Evolutionary conservation across 2,888 invertebrate genomes (phyloP), one percentile per base, ranked within the genome.

Genomic region (Chamaedrilus cognettii): DNA sequence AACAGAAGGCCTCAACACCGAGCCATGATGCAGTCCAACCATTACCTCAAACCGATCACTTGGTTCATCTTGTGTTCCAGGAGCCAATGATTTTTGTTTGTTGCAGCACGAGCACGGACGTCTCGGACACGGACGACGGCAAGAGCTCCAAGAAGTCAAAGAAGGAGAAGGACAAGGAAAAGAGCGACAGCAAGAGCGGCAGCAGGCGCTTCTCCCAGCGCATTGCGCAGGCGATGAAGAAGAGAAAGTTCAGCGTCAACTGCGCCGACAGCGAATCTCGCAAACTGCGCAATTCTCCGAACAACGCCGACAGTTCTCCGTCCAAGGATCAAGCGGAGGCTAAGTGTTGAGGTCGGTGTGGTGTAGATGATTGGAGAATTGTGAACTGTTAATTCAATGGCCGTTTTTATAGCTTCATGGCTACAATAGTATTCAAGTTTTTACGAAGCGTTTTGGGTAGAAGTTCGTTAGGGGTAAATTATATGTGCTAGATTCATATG

Each of bases 181-280:
- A 35, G 0, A 60, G 42, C 35, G 60, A 35, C 3, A n/a, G n/a
- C n/a, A n/a, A n/a, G n/a, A n/a, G n/a, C n/a, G n/a, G n/a, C n/a
- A 35, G 34, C 26, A 15, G 60, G 4, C n/a, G 60, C 0, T 11
- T 60, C 26, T 60, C 60, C 11, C 60, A 60, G 49, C 60, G 60
- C 11, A n/a, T 60, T 5, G 60, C 60, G 4, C 23, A 60, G 15
- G 60, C 49, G 30, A 33, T 60, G 26, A 60, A 60, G 60, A 60
- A 33, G 15, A 33, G 34, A 28, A 60, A 60, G 60, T 60, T 60
- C 60, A 60, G 60, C 30, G n/a, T n/a, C n/a, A n/a, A n/a, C n/a
- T 26, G 33, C 30, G 33, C 34, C 49, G 60, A 60, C 42, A 35
- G 26, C 7, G 60, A 60, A 15, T 60, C 60, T 0, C 30, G 30